phyloP scores from a whole-genome alignment of 2,888 invertebrate species.

The Pogonocherus hispidulus region DNA sequence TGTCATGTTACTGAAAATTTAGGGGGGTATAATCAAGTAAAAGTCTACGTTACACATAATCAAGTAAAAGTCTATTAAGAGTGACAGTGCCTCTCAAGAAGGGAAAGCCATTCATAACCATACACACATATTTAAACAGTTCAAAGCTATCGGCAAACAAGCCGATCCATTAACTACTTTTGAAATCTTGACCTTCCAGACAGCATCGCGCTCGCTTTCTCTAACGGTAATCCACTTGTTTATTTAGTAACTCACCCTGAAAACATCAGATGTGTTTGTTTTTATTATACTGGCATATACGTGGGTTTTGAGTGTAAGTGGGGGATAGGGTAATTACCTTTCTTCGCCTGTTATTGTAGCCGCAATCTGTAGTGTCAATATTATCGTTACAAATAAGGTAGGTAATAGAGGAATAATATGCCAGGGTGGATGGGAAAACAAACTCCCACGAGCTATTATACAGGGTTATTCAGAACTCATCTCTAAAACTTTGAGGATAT shows the following conservation, averaged over 20 bases:
- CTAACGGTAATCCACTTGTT: not conserved
- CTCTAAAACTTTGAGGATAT: no score
- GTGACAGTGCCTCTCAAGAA: not conserved
- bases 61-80: not conserved
- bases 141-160: not conserved
- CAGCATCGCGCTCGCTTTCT: no score
- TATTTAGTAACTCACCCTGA: conserved; percentile 4
- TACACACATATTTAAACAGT: not conserved
- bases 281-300: not conserved
- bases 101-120: not conserved
- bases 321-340: not conserved
- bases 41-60: not conserved
- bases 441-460: no score
- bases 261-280: not conserved
- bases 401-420: no score
- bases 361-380: conserved; percentile 8
- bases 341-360: not conserved
- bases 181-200: not conserved
- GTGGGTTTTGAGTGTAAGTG: not conserved
- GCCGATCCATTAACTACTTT: not conserved
- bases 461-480: no score
- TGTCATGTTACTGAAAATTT: no score
- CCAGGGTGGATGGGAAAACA: no score
- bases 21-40: no score
- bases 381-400: not conserved